phyloP scores from a whole-genome alignment of 1,140 invertebrate genomes.

The Lepidotrigona ventralis region DNA sequence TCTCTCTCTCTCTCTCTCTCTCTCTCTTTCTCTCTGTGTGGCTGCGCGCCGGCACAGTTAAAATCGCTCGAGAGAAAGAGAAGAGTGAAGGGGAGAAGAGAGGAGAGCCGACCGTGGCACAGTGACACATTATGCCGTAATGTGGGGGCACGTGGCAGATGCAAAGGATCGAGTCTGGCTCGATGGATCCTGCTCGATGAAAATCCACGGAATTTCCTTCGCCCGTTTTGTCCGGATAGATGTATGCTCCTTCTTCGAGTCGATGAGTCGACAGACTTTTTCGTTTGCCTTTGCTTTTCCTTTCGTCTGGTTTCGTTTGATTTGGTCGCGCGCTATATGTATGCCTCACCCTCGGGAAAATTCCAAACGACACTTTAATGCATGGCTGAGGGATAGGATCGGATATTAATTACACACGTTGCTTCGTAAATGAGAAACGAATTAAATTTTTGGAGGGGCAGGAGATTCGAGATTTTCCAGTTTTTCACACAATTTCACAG shows the following conservation, averaged over 20 bases:
- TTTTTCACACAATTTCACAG: too few species aligned
- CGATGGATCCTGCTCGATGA: conserved; percentile 37
- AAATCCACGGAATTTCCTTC: conserved; percentile 49
- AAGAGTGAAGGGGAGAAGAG: conserved; percentile 17
- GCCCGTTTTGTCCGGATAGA: not conserved
- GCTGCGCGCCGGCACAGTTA: conserved; percentile 48
- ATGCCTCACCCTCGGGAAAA: not conserved
- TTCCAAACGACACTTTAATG: conserved; percentile 4
- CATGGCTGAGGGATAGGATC: not conserved
- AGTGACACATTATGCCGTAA: conserved; percentile 78
- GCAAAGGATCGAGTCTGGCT: conserved; percentile 67
- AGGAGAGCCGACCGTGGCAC: conserved; percentile 67
- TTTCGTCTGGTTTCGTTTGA: too few species aligned
- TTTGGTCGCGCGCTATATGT: too few species aligned
- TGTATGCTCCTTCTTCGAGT: not conserved
- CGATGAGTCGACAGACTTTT: conserved; percentile 23
- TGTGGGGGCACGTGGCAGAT: conserved; percentile 78
- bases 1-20: not conserved
- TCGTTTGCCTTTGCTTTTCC: too few species aligned
- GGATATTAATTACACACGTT: not conserved
- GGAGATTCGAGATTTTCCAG: too few species aligned
- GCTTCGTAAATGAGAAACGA: not conserved
- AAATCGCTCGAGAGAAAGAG: conserved; percentile 57
- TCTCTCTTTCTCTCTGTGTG: too few species aligned
- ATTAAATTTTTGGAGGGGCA: not conserved